Base-by-base conservation (phyloP, 2,113 vertebrate species). In the Microtus richardsoni region DNA sequence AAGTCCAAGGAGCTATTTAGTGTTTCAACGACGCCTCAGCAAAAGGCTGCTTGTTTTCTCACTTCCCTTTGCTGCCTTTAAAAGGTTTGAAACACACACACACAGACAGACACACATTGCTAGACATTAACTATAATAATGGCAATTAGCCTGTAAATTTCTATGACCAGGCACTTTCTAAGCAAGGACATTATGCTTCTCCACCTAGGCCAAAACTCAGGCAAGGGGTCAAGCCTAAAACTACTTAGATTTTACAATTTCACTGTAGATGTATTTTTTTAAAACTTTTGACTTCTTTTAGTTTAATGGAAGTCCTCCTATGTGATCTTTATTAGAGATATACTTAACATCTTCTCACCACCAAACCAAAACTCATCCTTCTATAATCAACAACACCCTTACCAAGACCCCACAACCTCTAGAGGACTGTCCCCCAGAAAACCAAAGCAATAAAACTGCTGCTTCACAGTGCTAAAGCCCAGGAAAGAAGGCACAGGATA, bases 11-110 rank as follows among this genome's bases (percentile, higher is more conserved):
- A 88, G 17, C 79, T 73, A 11, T 73, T 84, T 91, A 14, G 7
- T 89, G 82, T 94, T 84, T 93, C 44, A 24, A 7, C 24, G 44
- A 21, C 66, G 68, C 41, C 60, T 96, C 77, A 70, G 47, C 36
- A 86, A 89, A 96, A 83, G 86, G 5, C 30, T 95, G 60, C 44
- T 70, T 86, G 39, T 88, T 94, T 88, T 80, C 95, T 89, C 60
- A 64, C 19, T 41, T 24, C 88, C 80, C 66, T 11, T 49, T 73
- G 28, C 80, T 95, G 87, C 90, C 89, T 80, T 95, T 90, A 16
- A 54, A 88, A 60, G 12, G 26, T 60, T 11, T 83, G 49, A 49
- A 49, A 49, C 47, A 49, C 10, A 49, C 47, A 49, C 47, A 49
- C 47, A 49, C 47, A 49, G 10, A 49, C 49, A 49, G 11, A 49